phyloP scores from a whole-genome alignment of 1,140 invertebrate species.

The Myzus persicae region DNA sequence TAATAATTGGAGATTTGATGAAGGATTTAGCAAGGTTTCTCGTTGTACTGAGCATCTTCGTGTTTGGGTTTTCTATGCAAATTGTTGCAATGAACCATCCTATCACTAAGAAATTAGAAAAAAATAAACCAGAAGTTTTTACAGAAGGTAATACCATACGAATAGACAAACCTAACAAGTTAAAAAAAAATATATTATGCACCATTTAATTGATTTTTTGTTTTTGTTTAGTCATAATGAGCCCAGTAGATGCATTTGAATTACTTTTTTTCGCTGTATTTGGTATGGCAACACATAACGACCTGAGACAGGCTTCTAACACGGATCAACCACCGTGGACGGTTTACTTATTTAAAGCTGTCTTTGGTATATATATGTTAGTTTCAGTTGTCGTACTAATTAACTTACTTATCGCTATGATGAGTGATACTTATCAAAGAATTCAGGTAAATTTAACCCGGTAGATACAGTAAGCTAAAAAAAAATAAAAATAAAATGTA shows the following conservation, averaged over 20 bases:
- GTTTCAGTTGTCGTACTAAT: constrained; percentile 98
- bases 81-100: constrained; percentile 96
- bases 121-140: constrained; percentile 59
- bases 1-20: constrained; percentile 88
- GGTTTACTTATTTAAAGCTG: constrained; percentile 80
- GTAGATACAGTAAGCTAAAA: background rate
- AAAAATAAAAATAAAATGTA: background rate
- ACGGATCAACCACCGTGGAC: constrained; percentile 76
- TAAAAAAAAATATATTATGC: background rate
- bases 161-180: background rate
- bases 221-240: constrained; percentile 82
- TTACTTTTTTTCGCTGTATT: constrained; percentile 99
- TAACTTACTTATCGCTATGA: constrained; percentile 99
- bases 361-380: constrained; percentile 94
- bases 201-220: background rate
- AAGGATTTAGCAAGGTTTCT: constrained; percentile 94
- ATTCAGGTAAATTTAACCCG: constrained; percentile 77
- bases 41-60: constrained; percentile 96
- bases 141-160: constrained; percentile 62
- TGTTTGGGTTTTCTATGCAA: constrained; percentile 98
- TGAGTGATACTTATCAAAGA: constrained; percentile 99
- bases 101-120: constrained; percentile 71
- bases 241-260: constrained; percentile 91
- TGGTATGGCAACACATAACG: constrained; percentile 90
- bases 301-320: constrained; percentile 70